These are phyloP conservation scores for Leucopsar rothschildi DNA, from an alignment of 2,113 vertebrate species.

Conservation along the genomic window DNA sequence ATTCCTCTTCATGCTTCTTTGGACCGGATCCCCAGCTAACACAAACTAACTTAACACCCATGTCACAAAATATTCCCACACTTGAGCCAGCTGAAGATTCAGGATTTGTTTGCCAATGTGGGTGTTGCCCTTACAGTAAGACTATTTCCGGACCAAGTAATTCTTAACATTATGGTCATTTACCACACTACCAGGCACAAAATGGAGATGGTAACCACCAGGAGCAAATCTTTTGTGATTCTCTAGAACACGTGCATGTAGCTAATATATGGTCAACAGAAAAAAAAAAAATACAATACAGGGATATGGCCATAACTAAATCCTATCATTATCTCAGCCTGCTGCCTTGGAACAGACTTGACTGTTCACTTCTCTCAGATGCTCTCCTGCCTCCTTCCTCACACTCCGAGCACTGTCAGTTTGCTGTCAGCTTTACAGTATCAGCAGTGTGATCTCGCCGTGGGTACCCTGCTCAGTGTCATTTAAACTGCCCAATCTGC, in stretches of 20 bases:
- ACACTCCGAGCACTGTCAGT: not conserved
- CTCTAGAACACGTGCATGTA: not conserved
- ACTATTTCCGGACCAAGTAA: not conserved
- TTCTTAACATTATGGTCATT: not conserved
- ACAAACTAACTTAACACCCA: not conserved
- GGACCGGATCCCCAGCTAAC: not conserved
- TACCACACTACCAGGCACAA: not conserved
- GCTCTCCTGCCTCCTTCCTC: not conserved
- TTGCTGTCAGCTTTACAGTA: slow-evolving; percentile 42
- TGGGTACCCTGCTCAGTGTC: slow-evolving; percentile 76
- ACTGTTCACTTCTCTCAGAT: not conserved
- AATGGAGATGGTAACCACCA: not conserved
- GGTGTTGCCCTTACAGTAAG: not conserved
- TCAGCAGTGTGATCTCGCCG: slow-evolving; percentile 45
- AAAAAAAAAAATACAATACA: not conserved
- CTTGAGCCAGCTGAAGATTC: not conserved
- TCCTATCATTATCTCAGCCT: not conserved
- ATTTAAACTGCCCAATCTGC: slow-evolving; percentile 63
- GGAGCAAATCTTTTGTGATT: not conserved
- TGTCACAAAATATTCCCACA: not conserved
- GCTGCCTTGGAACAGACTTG: not conserved
- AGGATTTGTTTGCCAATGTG: not conserved
- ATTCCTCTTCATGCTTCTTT: not conserved
- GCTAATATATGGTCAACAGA: not conserved
- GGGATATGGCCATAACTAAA: not conserved